These are phyloP conservation scores for Pachycephus smyrnensis DNA, from an alignment of 2,888 invertebrate genomes.

Conservation along the genomic window DNA sequence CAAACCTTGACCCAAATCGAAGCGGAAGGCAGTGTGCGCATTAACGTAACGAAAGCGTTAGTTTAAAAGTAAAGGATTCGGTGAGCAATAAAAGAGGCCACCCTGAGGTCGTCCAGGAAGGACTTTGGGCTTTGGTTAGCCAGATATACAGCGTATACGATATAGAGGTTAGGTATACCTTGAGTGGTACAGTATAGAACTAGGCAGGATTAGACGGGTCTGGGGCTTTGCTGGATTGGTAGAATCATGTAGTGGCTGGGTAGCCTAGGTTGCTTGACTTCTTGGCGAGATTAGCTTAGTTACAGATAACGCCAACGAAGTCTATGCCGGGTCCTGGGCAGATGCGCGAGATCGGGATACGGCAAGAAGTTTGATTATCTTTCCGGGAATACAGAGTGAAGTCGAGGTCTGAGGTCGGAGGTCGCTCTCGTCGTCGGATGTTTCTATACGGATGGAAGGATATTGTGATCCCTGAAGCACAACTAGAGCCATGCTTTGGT, in stretches of 20 bases:
- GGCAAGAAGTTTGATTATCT: conserved; percentile 51
- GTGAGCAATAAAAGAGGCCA: conserved; percentile 48
- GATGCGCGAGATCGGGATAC: conserved; percentile 32
- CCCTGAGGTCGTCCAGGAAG: conserved; percentile 42
- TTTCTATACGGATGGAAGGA: conserved; percentile 31
- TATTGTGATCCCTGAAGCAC: conserved; percentile 45
- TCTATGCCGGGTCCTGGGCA: conserved; percentile 31
- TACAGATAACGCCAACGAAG: conserved; percentile 53
- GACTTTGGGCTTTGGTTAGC: conserved; percentile 26
- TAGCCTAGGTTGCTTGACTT: conserved; percentile 49
- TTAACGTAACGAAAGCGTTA: conserved; percentile 18
- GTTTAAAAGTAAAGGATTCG: conserved; percentile 24
- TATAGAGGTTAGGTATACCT: conserved; percentile 14
- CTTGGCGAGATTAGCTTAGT: conserved; percentile 61
- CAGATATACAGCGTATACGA: conserved; percentile 6
- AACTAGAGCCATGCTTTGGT: conserved; percentile 27
- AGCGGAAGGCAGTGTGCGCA: background rate
- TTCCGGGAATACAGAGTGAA: conserved; percentile 14
- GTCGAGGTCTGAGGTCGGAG: background rate
- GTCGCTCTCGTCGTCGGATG: conserved; percentile 1
- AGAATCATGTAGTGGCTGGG: conserved; percentile 57
- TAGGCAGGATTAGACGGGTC: conserved; percentile 52
- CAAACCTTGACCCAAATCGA: background rate
- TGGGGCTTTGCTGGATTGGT: conserved; percentile 55
- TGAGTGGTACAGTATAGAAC: conserved; percentile 34